Percentiles rank a stretch among this genome's conserved stretches.
These are phyloP conservation scores for Gastrophysa polygoni DNA, from an alignment of 2,888 invertebrate genomes.

Conservation along the genomic window DNA sequence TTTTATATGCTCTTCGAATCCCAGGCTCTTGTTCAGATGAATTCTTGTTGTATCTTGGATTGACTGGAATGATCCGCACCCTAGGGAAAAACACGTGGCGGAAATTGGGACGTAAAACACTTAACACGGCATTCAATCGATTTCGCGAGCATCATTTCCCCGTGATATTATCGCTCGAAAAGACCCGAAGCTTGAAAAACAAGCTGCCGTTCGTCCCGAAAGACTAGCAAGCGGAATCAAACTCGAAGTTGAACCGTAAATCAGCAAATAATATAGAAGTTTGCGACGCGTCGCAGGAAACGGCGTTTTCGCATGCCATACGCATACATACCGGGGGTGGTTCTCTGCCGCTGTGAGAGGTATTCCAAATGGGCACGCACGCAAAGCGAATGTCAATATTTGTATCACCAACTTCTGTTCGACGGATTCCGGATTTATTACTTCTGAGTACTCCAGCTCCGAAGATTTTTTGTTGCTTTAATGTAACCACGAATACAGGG, in stretches of 20 bases:
- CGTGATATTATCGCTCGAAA: not conserved
- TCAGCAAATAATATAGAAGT: conserved; percentile 46
- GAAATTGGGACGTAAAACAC: too few relatives aligned
- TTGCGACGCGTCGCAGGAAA: conserved; percentile 37
- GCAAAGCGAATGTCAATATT: conserved; percentile 38
- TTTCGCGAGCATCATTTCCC: too few relatives aligned
- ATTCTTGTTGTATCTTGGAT: too few relatives aligned
- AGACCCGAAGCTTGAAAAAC: conserved; percentile 7
- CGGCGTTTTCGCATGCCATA: conserved; percentile 20
- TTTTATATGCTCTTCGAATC: too few relatives aligned
- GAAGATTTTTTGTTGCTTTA: not conserved
- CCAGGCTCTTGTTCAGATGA: too few relatives aligned
- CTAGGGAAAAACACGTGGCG: too few relatives aligned
- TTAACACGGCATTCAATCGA: too few relatives aligned
- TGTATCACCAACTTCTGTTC: conserved; percentile 34
- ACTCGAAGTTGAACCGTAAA: conserved; percentile 44
- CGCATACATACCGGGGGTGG: conserved; percentile 22
- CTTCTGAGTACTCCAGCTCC: not conserved
- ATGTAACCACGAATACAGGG: not conserved
- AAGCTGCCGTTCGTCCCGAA: conserved; percentile 19
- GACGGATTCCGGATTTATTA: conserved; percentile 4
- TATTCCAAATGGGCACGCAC: conserved; percentile 13
- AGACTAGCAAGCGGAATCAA: conserved; percentile 28
- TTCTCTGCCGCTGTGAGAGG: conserved; percentile 24
- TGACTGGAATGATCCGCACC: too few relatives aligned